These are phyloP conservation scores for Pseudomyrmex flavicornis DNA, from an alignment of 1,140 invertebrate genomes.

Conservation along the genomic window DNA sequence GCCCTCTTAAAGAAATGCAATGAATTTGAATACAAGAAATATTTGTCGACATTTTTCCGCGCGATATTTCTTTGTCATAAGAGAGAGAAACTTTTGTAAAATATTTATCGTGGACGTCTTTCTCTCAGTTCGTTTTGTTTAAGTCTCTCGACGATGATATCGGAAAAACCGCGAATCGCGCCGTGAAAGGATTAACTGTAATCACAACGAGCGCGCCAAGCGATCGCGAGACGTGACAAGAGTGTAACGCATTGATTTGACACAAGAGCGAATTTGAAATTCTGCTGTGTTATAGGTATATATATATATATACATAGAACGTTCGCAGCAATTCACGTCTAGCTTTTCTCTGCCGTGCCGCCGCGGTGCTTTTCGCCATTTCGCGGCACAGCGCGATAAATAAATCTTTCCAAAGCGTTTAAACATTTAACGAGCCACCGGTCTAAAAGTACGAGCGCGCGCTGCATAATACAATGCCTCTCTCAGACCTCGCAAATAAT, in stretches of 20 bases:
- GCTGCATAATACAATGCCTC: no score
- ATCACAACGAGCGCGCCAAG: constrained; percentile 29
- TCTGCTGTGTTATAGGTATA: not conserved
- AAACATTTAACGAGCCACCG: constrained; percentile 33
- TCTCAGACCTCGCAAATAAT: not conserved
- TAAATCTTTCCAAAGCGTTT: constrained; percentile 9
- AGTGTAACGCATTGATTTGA: constrained; percentile 31
- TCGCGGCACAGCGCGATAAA: constrained; percentile 34
- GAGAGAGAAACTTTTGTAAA: not conserved
- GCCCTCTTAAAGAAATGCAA: no score
- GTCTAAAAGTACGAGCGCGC: constrained; percentile 1
- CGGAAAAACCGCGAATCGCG: constrained; percentile 25
- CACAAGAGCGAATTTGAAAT: constrained; percentile 17
- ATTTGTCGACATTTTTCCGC: no score
- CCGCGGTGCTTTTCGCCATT: not conserved
- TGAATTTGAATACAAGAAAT: no score
- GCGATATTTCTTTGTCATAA: no score
- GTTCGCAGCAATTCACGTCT: constrained; percentile 8
- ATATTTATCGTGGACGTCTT: constrained; percentile 14
- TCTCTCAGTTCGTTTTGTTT: not conserved
- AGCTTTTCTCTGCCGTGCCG: not conserved
- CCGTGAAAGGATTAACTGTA: constrained; percentile 41
- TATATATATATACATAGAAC: no score
- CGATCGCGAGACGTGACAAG: constrained; percentile 44
- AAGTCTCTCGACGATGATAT: not conserved